These are phyloP conservation scores for Aphelocoma californica DNA, from an alignment of 2,797 vertebrate genomes.

Conservation along the genomic window DNA sequence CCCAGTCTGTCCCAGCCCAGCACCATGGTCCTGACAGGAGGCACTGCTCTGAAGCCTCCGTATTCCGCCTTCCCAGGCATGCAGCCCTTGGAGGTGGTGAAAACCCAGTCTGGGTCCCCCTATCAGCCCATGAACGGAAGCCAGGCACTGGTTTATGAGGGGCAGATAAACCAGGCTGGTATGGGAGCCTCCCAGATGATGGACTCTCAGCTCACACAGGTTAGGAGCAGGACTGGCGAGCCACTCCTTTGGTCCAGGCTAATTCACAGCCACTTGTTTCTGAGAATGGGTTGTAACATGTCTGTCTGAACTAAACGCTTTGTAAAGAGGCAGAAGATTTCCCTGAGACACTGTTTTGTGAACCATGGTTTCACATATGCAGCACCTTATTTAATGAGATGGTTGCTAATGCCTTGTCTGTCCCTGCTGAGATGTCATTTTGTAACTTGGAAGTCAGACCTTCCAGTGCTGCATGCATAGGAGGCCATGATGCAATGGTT, in stretches of 20 bases:
- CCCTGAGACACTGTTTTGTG: not conserved
- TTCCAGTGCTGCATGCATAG: not conserved
- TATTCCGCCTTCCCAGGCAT: constrained; percentile 95
- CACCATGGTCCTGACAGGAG: constrained; percentile 94
- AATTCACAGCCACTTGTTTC: not conserved
- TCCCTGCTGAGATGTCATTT: not conserved
- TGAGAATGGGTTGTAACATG: not conserved
- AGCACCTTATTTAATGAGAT: constrained; percentile 7
- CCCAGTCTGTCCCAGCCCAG: constrained; percentile 95
- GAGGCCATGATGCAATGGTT: not conserved
- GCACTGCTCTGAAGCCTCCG: constrained; percentile 89
- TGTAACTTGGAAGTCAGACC: not conserved
- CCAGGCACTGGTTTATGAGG: constrained; percentile 93
- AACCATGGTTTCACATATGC: not conserved
- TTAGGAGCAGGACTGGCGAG: constrained; percentile 59
- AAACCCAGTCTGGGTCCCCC: constrained; percentile 91
- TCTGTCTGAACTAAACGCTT: not conserved
- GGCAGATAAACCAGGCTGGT: constrained; percentile 89
- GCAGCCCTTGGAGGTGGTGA: constrained; percentile 97
- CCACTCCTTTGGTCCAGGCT: not conserved
- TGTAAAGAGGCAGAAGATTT: not conserved
- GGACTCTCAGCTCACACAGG: constrained; percentile 98
- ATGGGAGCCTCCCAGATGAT: constrained; percentile 95
- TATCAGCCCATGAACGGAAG: constrained; percentile 96
- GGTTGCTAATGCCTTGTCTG: not conserved